These are phyloP conservation scores for Meiosimyza platycephala DNA, from an alignment of 2,888 invertebrate species.

Conservation along the genomic window DNA sequence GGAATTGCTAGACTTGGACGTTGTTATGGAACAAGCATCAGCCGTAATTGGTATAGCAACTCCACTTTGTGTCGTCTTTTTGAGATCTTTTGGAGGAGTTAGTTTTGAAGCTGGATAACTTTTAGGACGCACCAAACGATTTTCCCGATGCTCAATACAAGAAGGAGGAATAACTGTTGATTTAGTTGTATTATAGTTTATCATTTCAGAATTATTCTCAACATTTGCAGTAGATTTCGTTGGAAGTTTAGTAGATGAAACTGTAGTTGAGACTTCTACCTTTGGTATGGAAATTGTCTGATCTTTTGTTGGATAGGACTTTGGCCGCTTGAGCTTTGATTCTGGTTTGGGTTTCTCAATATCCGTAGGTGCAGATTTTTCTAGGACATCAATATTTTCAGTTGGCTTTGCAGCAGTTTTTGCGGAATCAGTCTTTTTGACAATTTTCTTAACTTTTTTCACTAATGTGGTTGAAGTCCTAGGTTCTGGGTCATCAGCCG, in stretches of 20 bases:
- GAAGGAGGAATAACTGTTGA: constrained; percentile 9
- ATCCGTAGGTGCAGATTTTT: constrained; percentile 40
- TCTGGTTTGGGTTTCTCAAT: constrained; percentile 58
- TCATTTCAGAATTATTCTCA: constrained; percentile 23
- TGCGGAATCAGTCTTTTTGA: constrained; percentile 53
- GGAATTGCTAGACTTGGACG: constrained; percentile 32
- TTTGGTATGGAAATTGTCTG: constrained; percentile 47
- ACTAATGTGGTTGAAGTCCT: constrained; percentile 49
- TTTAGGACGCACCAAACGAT: constrained; percentile 69
- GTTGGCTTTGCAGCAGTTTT: constrained; percentile 41
- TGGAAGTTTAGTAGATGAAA: constrained; percentile 19
- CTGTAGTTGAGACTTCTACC: constrained; percentile 32
- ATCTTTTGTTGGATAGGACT: constrained; percentile 71
- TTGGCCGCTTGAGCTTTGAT: constrained; percentile 70
- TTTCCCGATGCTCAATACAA: constrained; percentile 49
- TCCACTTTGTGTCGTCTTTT: constrained; percentile 56
- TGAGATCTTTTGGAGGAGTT: constrained; percentile 63
- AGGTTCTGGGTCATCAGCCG: constrained; percentile 35
- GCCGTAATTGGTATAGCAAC: constrained; percentile 50
- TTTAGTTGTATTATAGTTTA: constrained; percentile 28
- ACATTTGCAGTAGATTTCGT: not conserved
- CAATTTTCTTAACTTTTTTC: constrained; percentile 60
- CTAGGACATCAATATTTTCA: constrained; percentile 5
- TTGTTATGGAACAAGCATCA: constrained; percentile 35
- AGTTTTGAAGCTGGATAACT: constrained; percentile 71